A percentile compares a stretch with the other conserved stretches of the same genome.
Conservation (phyloP, 2,888 invertebrate species). For the Metacarcinus magister region DNA sequence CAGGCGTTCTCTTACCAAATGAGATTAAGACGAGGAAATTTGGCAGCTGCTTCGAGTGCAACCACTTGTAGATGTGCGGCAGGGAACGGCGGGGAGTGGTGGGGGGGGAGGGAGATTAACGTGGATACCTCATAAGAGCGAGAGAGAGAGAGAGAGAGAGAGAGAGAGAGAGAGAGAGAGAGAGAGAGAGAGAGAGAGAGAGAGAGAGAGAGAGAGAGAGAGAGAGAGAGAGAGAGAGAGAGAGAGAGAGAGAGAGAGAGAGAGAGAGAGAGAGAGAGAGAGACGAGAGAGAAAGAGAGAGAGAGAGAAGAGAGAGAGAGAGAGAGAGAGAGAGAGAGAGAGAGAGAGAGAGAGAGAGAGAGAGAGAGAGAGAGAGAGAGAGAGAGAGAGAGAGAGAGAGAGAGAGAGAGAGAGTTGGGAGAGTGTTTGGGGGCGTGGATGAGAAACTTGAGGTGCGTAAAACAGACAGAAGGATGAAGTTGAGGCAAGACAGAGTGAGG, state of each 20-base stretch:
- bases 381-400: background rate
- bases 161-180: too few relatives aligned
- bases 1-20: background rate
- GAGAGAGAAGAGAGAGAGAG: slow-evolving; percentile 29
- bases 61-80: background rate
- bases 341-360: background rate
- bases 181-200: slow-evolving; percentile 39
- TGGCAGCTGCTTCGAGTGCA: background rate
- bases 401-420: background rate
- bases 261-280: background rate
- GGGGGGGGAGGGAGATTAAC: background rate
- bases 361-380: background rate
- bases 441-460: too few relatives aligned
- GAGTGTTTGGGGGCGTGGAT: too few relatives aligned
- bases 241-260: background rate
- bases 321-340: background rate
- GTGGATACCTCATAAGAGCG: background rate
- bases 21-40: slow-evolving; percentile 19
- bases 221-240: background rate
- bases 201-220: background rate
- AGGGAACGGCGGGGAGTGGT: background rate
- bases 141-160: background rate
- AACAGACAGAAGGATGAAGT: background rate
- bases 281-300: too few relatives aligned
- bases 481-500: background rate